Evolutionary conservation across 2,888 invertebrate genomes (phyloP), one percentile per base, ranked within the genome.

Genomic region (Lasioglossum morio): DNA sequence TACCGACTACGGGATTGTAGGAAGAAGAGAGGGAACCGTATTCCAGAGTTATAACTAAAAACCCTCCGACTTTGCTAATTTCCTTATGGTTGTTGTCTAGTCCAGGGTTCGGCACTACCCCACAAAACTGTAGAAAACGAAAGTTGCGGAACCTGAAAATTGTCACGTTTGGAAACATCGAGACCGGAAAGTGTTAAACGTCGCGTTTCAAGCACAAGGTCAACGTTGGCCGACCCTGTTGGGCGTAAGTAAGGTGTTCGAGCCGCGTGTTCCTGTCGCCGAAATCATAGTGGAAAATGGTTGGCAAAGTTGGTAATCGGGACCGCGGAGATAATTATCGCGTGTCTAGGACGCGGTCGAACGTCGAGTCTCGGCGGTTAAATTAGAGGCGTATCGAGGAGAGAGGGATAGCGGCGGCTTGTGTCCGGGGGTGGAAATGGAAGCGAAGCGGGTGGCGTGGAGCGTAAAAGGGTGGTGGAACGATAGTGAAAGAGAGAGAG

Each of bases 331-430:
- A 30, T 40, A 37, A 70, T 70, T 70, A n/a, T 48, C 48, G 34
- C 75, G 69, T 48, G 34, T 72, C 57, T 57, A 48, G 69, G 66
- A 60, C 5, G 74, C 46, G 40, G 78, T 77, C 76, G 70, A 70
- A 19, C 48, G 70, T 10, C 53, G 69, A 77, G 27, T 37, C 37
- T 69, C 37, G 69, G 27, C 48, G 77, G 37, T 66, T 46, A 48
- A 77, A 77, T 34, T 66, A 30, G 66, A 34, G 66, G 66, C 30
- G 66, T 34, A 66, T 30, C 30, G 34, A 66, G 30, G 34, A 34
- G 34, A 34, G 34, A 34, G 66, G 34, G 66, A 30, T 34, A 30
- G 63, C 30, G 63, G 66, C 34, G 16, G 34, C 19, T 34, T 53
- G 53, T 16, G 66, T 30, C 37, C 34, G 69, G 69, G 69, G 69